Base-by-base conservation (phyloP, 2,113 vertebrate species). In the Casuarius casuarius region DNA sequence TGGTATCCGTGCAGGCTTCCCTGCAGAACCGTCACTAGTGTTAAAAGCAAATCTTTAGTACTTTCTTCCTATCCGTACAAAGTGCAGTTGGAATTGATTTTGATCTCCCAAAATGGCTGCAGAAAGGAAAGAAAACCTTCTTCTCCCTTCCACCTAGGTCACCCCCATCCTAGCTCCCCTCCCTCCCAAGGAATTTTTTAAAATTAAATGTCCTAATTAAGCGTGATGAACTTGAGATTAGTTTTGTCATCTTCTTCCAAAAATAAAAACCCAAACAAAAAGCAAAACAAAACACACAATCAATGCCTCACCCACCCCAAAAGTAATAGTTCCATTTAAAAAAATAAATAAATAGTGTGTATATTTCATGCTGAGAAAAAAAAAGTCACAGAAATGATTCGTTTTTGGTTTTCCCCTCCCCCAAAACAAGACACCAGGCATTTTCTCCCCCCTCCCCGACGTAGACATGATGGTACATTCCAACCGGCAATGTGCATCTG, bases 341-440 rank as follows among this genome's bases (percentile, higher is more conserved):
- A 98, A 98, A 98, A 98, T 94, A 97, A 98, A 97, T 98, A 98
- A 99, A 98, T 97, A 97, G 97, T 98, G 98, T 97, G 97, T 92
- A 98, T 97, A 98, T 97, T 97, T 98, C 98, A 98, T 98, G 97
- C 98, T 97, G 97, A 22, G 23, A 97, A 97, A 97, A 95, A 95
- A 97, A 96, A 98, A 96, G 75, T 97, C 97, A 97, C 96, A 95
- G 87, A 95, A 95, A 96, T 94, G 87, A 89, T 95, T 84, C 18
- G 28, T 91, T 95, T 96, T 97, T 94, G 92, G 94, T 95, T 92
- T 95, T 87, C 96, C 96, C 91, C 94, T 94, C 92, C 95, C 96
- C 80, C 85, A 2, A 70, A 70, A 95, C 84, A 72, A 54, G 84
- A 91, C 88, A 93, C 94, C 96, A 95, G 94, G 85, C 42, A 71